Conservation (phyloP, 2,888 invertebrate genomes). For the Mimachlamys varia region DNA sequence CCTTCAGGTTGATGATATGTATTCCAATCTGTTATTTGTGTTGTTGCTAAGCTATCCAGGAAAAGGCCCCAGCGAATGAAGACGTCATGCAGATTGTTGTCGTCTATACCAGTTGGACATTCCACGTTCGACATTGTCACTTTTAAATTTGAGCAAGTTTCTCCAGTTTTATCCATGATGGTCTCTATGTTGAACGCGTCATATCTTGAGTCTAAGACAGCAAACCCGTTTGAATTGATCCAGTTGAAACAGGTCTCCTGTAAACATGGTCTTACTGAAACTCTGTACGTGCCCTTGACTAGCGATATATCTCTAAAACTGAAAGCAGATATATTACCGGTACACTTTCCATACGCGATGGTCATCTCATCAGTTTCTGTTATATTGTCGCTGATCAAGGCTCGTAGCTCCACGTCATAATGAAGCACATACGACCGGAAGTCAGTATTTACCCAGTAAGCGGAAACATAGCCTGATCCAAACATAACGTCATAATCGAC, state of each 20-base stretch:
- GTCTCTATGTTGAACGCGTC: background rate
- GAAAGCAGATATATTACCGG: background rate
- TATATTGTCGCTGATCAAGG: background rate
- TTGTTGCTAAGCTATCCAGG: background rate
- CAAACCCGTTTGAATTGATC: background rate
- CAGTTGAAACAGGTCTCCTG: background rate
- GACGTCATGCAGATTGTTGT: background rate
- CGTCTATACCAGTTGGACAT: background rate
- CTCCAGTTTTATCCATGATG: background rate
- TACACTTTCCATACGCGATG: background rate
- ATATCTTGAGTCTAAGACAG: background rate
- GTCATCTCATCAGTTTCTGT: background rate
- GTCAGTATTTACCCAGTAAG: background rate
- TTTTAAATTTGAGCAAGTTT: background rate
- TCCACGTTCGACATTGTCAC: background rate
- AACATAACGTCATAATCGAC: conserved; percentile 8
- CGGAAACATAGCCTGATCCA: background rate
- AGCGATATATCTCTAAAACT: background rate
- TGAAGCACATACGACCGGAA: background rate
- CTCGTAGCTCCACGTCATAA: background rate
- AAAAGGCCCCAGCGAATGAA: background rate
- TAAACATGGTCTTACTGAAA: background rate
- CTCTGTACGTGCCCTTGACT: background rate
- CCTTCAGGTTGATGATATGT: background rate
- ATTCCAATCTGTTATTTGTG: background rate